phyloP scores from a whole-genome alignment of 2,113 vertebrate species.

The Cyprinodon tularosa region DNA sequence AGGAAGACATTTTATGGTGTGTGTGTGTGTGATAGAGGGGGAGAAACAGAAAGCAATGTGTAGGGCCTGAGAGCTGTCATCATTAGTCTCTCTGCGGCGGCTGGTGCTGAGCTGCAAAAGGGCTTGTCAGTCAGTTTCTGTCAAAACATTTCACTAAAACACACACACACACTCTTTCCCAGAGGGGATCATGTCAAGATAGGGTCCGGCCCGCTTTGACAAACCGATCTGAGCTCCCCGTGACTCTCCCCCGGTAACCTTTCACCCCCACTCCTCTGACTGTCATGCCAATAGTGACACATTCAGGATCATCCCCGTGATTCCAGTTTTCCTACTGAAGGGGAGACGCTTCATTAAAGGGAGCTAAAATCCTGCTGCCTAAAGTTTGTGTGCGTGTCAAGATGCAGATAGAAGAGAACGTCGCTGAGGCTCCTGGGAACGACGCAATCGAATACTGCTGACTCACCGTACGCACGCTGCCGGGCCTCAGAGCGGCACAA shows the following conservation, averaged over 20 bases:
- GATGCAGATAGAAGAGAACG: conserved; percentile 56
- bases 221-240: conserved; percentile 40
- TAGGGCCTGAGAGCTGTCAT: conserved; percentile 68
- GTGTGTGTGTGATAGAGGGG: conserved; percentile 21
- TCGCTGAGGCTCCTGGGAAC: conserved; percentile 55
- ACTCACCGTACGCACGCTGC: conserved; percentile 64
- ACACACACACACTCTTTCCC: conserved; percentile 49
- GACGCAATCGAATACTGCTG: conserved; percentile 71
- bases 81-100: conserved; percentile 68
- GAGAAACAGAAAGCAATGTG: conserved; percentile 65
- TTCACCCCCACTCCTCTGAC: conserved; percentile 43
- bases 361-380: conserved; percentile 12
- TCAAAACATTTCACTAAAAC: conserved; percentile 70
- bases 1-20: conserved; percentile 54
- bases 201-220: conserved; percentile 50
- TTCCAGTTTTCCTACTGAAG: background rate
- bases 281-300: conserved; percentile 12
- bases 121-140: conserved; percentile 71
- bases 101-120: conserved; percentile 68
- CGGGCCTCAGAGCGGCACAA: conserved; percentile 41
- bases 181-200: conserved; percentile 65
- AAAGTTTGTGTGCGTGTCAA: conserved; percentile 37
- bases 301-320: conserved; percentile 14
- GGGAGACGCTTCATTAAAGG: conserved; percentile 11
- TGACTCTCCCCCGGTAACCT: conserved; percentile 42